Base-by-base conservation (phyloP, 2,113 vertebrate genomes). In the Poeciliopsis occidentalis region DNA sequence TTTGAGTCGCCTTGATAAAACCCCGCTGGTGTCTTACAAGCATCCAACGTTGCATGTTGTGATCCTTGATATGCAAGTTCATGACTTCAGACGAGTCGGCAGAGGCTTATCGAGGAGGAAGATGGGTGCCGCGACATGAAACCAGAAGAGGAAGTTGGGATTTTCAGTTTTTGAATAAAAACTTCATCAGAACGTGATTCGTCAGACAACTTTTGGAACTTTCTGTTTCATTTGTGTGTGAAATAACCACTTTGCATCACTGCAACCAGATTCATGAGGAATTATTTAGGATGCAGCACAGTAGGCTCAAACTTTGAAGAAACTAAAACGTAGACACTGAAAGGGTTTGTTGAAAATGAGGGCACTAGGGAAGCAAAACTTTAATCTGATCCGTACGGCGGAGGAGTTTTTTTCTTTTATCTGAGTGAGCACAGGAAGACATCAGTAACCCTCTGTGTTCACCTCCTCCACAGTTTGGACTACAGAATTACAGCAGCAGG, bases 401-500 rank as follows among this genome's bases (percentile, higher is more conserved):
- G 44, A 15, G 17, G 17, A 47, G 6, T 17, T 6, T 1, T 57
- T 57, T 17, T 6, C 4, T 57, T 57, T 57, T n/a, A 57, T 10
- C 51, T 1, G 22, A n/a, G 51, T 3, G 8, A 57, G 17, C 44
- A 47, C 1, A 47, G 44, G 44, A 47, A n/a, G 51, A 24, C 19
- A 57, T 10, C 24, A n/a, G 51, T 3, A n/a, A n/a, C 10, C 51
- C 37, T 66, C 30, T 47, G 44, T 47, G 44, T 47, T 47, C 44
- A 47, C 44, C 13, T 47, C 44, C 17, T 47, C 17, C 7, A 13
- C 26, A 65, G 26, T 26, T 30, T 57, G 17, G 37, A 73, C 77
- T 68, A 69, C n/a, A 54, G 75, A 69, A 74, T 66, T 60, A 64
- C 41, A 60, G 3, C n/a, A 71, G 5, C 17, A 71, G 44, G 27